Conservation (phyloP, 2,888 invertebrate genomes). For the Epistrophe eligans region DNA sequence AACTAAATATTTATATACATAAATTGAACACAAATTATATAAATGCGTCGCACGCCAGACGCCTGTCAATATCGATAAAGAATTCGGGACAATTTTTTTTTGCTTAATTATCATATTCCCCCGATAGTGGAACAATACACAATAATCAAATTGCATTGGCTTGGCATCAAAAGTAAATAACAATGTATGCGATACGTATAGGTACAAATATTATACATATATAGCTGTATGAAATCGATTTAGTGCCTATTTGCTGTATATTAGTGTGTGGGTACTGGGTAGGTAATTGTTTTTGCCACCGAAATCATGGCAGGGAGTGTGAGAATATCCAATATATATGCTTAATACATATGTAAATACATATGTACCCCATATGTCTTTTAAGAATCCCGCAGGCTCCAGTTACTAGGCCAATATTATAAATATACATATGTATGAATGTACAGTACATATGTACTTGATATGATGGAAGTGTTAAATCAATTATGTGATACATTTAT, state of each 20-base stretch:
- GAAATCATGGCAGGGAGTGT: neutral
- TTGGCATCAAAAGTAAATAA: constrained; percentile 5
- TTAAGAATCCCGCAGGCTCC: neutral
- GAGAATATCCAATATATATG: neutral
- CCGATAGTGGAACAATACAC: constrained; percentile 2
- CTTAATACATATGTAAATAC: too few relatives aligned
- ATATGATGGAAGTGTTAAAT: too few relatives aligned
- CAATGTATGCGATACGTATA: neutral
- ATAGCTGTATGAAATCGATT: neutral
- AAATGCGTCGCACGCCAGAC: constrained; percentile 6
- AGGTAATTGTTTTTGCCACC: neutral
- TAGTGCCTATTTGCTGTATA: neutral
- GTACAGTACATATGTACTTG: too few relatives aligned
- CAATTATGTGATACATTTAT: too few relatives aligned
- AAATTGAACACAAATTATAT: neutral
- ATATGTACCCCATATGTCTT: neutral
- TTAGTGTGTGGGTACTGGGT: too few relatives aligned
- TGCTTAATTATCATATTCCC: constrained; percentile 1
- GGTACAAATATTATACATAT: too few relatives aligned
- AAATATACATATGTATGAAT: too few relatives aligned
- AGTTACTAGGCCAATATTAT: neutral
- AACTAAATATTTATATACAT: neutral
- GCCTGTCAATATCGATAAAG: constrained; percentile 14
- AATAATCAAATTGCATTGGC: constrained; percentile 26
- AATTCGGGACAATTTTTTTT: neutral